phyloP scores from a whole-genome alignment of 2,888 invertebrate genomes.

The Strigamia transsilvanica region DNA sequence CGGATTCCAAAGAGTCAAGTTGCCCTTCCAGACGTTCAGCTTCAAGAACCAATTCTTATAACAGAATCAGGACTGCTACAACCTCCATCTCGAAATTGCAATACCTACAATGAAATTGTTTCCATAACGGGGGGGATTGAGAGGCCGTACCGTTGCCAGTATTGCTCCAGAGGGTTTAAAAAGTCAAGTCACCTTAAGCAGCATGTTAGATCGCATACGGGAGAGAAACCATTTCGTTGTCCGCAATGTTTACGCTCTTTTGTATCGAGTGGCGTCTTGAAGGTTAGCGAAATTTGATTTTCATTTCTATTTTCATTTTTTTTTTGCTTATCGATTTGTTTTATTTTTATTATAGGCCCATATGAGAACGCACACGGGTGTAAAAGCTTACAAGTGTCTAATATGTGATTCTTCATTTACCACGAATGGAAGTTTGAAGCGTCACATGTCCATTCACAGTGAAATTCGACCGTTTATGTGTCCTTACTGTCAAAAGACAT shows the following conservation, averaged over 20 bases:
- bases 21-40: slow-evolving; percentile 64
- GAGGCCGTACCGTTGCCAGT: slow-evolving; percentile 67
- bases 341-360: slow-evolving; percentile 62
- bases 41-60: slow-evolving; percentile 70
- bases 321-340: background rate
- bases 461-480: slow-evolving; percentile 69
- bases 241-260: slow-evolving; percentile 65
- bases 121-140: slow-evolving; percentile 60
- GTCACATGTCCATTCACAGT: slow-evolving; percentile 68
- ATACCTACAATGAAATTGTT: slow-evolving; percentile 12
- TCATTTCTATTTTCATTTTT: background rate
- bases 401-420: slow-evolving; percentile 69
- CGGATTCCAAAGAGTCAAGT: slow-evolving; percentile 58
- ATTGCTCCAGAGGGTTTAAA: slow-evolving; percentile 67
- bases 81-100: slow-evolving; percentile 59
- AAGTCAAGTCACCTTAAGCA: slow-evolving; percentile 70
- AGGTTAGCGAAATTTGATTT: slow-evolving; percentile 61
- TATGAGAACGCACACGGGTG: slow-evolving; percentile 63
- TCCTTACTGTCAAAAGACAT: slow-evolving; percentile 71
- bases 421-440: slow-evolving; percentile 69
- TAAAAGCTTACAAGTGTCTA: slow-evolving; percentile 68
- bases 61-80: slow-evolving; percentile 67
- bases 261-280: slow-evolving; percentile 69
- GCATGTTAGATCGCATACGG: slow-evolving; percentile 66
- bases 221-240: slow-evolving; percentile 66